These are phyloP conservation scores for Monopis laevigella DNA, from an alignment of 2,888 invertebrate species.

Conservation along the genomic window DNA sequence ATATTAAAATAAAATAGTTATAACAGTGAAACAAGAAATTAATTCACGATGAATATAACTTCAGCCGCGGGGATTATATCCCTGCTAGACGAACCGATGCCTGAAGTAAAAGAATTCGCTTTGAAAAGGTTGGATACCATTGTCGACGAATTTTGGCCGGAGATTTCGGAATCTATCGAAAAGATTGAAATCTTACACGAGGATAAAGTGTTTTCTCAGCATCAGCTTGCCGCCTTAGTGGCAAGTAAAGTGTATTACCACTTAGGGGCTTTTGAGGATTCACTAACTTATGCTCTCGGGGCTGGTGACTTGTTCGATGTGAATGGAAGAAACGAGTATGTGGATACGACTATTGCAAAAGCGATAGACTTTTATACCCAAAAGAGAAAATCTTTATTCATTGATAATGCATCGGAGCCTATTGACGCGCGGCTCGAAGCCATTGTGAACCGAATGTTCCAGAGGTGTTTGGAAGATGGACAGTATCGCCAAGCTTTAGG, in stretches of 20 bases:
- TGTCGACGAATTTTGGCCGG: constrained; percentile 98
- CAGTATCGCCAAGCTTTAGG: constrained; percentile 97
- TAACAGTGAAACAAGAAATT: constrained; percentile 20
- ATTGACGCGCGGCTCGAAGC: constrained; percentile 88
- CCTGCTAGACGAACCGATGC: constrained; percentile 92
- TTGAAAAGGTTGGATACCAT: constrained; percentile 91
- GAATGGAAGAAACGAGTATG: constrained; percentile 93
- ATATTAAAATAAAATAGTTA: constrained; percentile 11
- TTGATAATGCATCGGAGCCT: constrained; percentile 72
- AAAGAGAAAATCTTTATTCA: constrained; percentile 78
- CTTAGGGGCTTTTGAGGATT: constrained; percentile 96
- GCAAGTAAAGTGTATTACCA: constrained; percentile 99
- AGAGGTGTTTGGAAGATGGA: constrained; percentile 92
- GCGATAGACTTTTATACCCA: constrained; percentile 97
- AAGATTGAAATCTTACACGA: constrained; percentile 98
- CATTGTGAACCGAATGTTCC: constrained; percentile 97
- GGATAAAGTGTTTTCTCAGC: constrained; percentile 87
- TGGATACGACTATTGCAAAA: constrained; percentile 96
- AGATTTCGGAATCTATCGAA: constrained; percentile 97
- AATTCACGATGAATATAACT: constrained; percentile 55
- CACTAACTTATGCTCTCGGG: constrained; percentile 95
- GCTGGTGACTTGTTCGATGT: constrained; percentile 96
- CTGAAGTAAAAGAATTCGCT: constrained; percentile 93
- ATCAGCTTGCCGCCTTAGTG: constrained; percentile 94
- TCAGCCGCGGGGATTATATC: constrained; percentile 90